These are phyloP conservation scores for Isoperla grammatica DNA, from an alignment of 2,888 invertebrate genomes.

Conservation along the genomic window DNA sequence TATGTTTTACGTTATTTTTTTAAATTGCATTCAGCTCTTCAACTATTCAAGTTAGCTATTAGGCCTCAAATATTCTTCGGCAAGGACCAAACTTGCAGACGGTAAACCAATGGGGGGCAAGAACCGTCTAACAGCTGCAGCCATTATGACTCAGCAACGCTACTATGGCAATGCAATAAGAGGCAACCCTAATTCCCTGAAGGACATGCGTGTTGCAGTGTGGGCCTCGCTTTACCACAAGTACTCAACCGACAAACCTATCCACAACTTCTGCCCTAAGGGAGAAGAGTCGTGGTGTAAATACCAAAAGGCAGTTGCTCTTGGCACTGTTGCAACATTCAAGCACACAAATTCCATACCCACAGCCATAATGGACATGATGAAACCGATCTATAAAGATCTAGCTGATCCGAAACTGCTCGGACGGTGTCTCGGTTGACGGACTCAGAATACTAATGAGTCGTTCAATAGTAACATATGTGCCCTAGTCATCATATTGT, in stretches of 20 bases:
- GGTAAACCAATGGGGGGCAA: no score
- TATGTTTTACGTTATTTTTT: no score
- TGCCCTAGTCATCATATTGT: neutral
- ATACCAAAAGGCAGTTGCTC: slow-evolving; percentile 11
- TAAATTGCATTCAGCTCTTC: no score
- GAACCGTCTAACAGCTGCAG: neutral
- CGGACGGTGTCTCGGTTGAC: neutral
- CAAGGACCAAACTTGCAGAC: no score
- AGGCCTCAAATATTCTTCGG: neutral
- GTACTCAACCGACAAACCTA: slow-evolving; percentile 9
- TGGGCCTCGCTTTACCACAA: slow-evolving; percentile 16
- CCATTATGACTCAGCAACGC: neutral
- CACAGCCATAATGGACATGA: slow-evolving; percentile 11
- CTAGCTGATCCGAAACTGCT: slow-evolving; percentile 14
- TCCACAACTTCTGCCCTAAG: slow-evolving; percentile 15
- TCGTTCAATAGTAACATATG: slow-evolving; percentile 17
- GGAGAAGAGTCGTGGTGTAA: slow-evolving; percentile 21
- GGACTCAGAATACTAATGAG: slow-evolving; percentile 26
- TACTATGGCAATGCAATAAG: neutral
- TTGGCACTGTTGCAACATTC: neutral
- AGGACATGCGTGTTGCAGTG: slow-evolving; percentile 9
- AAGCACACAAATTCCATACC: slow-evolving; percentile 20
- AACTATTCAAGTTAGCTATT: no score
- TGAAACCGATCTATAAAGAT: slow-evolving; percentile 20
- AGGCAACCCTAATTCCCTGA: neutral